Evolutionary conservation across 2,888 invertebrate species (phyloP).

Genomic region (Endotricha flammealis): DNA sequence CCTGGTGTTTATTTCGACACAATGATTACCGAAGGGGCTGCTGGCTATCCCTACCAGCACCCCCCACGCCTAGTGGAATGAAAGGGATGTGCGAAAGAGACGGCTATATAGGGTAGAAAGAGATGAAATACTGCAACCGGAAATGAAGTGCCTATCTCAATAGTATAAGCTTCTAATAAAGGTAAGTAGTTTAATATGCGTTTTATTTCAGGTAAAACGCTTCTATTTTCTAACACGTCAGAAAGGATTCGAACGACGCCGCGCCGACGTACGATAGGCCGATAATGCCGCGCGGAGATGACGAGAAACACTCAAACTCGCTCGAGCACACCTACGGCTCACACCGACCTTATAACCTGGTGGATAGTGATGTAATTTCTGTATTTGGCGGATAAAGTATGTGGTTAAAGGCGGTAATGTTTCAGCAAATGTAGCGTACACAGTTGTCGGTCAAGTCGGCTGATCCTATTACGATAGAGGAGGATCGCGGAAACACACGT

Average conservation of each 20-base stretch:
- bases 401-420: conserved; percentile 24
- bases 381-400: conserved; percentile 6
- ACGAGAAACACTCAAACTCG: conserved; percentile 28
- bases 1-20: too few relatives aligned
- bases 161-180: too few relatives aligned
- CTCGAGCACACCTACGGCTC: conserved; percentile 2
- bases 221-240: conserved; percentile 30
- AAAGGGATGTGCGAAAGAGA: too few relatives aligned
- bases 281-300: conserved; percentile 36
- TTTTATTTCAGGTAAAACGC: too few relatives aligned
- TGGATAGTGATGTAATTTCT: conserved; percentile 9
- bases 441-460: conserved; percentile 36
- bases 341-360: not conserved
- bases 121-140: too few relatives aligned
- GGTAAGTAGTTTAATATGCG: too few relatives aligned
- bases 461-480: conserved; percentile 38
- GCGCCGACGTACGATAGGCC: conserved; percentile 28
- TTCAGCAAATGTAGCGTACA: conserved; percentile 35
- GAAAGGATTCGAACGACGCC: conserved; percentile 31
- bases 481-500: conserved; percentile 10
- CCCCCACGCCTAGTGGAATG: too few relatives aligned
- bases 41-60: too few relatives aligned
- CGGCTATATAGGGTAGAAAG: too few relatives aligned
- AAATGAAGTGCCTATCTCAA: too few relatives aligned
- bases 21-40: too few relatives aligned